Evolutionary conservation across 2,113 vertebrate species (phyloP).

Genomic region (Vanacampus margaritifer): DNA sequence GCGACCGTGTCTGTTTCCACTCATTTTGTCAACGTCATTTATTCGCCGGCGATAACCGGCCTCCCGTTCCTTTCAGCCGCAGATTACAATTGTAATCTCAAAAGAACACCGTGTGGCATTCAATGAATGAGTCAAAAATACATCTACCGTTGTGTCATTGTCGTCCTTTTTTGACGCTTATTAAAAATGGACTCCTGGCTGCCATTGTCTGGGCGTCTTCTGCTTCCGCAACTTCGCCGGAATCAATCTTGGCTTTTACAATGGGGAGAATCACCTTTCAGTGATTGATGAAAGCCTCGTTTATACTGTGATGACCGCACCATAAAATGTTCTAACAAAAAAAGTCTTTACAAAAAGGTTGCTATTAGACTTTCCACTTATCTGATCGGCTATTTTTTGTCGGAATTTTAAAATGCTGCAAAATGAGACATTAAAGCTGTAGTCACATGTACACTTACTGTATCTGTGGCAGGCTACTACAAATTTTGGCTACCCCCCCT

Average conservation of each 20-base stretch:
- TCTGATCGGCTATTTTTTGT: no score
- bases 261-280: background rate
- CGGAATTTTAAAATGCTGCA: no score
- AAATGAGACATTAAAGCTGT: no score
- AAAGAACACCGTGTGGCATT: slow-evolving; percentile 44
- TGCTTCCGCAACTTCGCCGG: background rate
- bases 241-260: background rate
- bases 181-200: background rate
- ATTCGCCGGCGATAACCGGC: slow-evolving; percentile 60
- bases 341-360: background rate
- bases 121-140: slow-evolving; percentile 47
- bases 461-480: no score
- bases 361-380: no score
- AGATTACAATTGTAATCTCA: slow-evolving; percentile 61
- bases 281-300: no score
- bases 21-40: slow-evolving; percentile 59
- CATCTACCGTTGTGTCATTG: slow-evolving; percentile 38
- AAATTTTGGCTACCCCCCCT: no score
- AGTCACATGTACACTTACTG: no score
- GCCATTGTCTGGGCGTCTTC: slow-evolving; percentile 1
- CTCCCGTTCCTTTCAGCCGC: slow-evolving; percentile 49
- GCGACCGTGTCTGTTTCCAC: slow-evolving; percentile 49
- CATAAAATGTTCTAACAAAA: background rate
- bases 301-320: no score
- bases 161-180: slow-evolving; percentile 10